Evolutionary conservation across 1,140 invertebrate species (phyloP).

Genomic region (Drosophila albomicans): DNA sequence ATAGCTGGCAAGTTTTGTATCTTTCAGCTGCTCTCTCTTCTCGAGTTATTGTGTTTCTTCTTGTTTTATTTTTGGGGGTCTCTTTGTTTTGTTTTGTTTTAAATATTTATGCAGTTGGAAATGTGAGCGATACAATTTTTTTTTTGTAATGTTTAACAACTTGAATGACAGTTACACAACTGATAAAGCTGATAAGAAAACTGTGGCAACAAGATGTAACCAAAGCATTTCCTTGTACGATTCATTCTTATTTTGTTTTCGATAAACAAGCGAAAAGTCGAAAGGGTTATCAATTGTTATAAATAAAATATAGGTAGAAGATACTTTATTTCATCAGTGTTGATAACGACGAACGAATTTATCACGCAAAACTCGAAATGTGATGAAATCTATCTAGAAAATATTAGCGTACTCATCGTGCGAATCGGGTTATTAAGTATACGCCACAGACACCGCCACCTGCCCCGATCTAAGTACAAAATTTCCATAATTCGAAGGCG

Average conservation of each 20-base stretch:
- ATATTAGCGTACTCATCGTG: not conserved
- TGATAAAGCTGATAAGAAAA: conserved; percentile 50
- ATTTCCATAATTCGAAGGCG: conserved; percentile 50
- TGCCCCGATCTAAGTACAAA: not conserved
- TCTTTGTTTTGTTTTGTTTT: not conserved
- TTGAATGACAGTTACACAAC: conserved; percentile 31
- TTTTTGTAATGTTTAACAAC: not conserved
- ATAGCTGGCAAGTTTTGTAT: conserved; percentile 7
- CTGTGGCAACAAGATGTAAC: conserved; percentile 32
- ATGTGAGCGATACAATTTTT: not conserved
- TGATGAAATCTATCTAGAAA: conserved; percentile 2
- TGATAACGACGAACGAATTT: conserved; percentile 22
- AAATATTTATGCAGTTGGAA: conserved; percentile 3
- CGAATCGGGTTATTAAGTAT: conserved; percentile 21
- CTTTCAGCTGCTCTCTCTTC: not conserved
- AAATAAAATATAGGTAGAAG: conserved; percentile 26
- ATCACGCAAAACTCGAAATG: not conserved
- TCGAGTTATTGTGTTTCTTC: not conserved
- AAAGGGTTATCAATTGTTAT: conserved; percentile 30
- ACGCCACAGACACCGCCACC: conserved; percentile 35
- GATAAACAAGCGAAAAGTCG: conserved; percentile 29
- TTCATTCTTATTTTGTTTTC: not conserved
- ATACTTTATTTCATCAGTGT: conserved; percentile 5
- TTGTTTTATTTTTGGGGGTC: not conserved
- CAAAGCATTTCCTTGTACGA: conserved; percentile 36